Percentiles rank a stretch among this genome's conserved stretches.
Conservation (phyloP, 1,140 invertebrate species). For the Parapsyche elsis region DNA sequence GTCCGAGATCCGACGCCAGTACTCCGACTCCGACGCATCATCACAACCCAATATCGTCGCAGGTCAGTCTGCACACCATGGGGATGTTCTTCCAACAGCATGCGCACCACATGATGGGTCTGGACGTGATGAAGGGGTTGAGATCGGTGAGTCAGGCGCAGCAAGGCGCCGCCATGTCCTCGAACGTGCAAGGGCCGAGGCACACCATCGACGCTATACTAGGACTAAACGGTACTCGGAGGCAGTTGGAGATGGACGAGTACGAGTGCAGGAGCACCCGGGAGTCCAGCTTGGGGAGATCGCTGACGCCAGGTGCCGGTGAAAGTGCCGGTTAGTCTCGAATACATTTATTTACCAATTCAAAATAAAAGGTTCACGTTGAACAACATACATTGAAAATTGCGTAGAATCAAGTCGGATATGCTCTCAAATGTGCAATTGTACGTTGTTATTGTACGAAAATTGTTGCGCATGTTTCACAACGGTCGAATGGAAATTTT, state of each 20-base stretch:
- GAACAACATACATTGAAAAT: no score
- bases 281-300: conserved; percentile 47
- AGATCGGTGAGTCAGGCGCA: conserved; percentile 25
- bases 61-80: conserved; percentile 49
- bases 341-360: neutral
- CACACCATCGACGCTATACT: conserved; percentile 65
- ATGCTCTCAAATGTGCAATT: no score
- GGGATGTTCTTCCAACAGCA: conserved; percentile 52
- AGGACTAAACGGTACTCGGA: conserved; percentile 57
- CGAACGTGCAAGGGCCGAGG: conserved; percentile 58
- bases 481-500: no score
- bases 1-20: conserved; percentile 47
- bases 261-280: conserved; percentile 50
- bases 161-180: conserved; percentile 22
- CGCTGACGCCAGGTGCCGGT: conserved; percentile 49
- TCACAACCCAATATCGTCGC: neutral
- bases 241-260: conserved; percentile 47
- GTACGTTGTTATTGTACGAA: no score
- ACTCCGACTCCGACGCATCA: conserved; percentile 38
- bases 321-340: conserved; percentile 53
- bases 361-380: no score
- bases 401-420: no score
- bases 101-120: conserved; percentile 50
- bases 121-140: conserved; percentile 53
- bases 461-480: no score